Conservation (phyloP, 2,888 invertebrate genomes). For the Rosalia funebris region DNA sequence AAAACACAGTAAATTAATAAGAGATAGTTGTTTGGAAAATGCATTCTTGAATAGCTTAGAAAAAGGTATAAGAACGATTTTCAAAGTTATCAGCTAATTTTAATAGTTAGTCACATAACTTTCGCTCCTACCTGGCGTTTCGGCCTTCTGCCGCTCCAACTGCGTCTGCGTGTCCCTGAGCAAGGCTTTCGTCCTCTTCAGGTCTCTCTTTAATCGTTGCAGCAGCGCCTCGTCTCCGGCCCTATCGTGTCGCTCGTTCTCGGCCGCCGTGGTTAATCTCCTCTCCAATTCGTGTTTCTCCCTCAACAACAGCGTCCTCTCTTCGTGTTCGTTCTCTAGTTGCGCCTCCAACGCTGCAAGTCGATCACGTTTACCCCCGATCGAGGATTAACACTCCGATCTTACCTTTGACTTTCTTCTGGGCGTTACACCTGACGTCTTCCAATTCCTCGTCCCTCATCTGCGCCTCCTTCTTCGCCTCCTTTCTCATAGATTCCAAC, state of each 20-base stretch:
- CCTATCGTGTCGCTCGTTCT: constrained; percentile 77
- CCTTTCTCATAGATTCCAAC: constrained; percentile 90
- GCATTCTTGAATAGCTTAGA: no score
- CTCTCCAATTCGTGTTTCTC: constrained; percentile 94
- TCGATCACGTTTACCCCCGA: no score
- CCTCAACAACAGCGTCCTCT: constrained; percentile 83
- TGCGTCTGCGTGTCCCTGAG: constrained; percentile 92
- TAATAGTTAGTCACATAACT: no score
- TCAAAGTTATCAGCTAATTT: no score
- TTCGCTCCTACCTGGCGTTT: constrained; percentile 79
- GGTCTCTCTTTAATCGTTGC: constrained; percentile 82
- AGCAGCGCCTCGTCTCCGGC: constrained; percentile 78
- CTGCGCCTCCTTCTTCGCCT: constrained; percentile 87
- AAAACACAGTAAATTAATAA: constrained; percentile 55
- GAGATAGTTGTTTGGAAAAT: no score
- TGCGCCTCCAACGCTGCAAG: constrained; percentile 86
- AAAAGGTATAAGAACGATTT: no score
- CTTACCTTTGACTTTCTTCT: constrained; percentile 89
- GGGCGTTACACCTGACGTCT: constrained; percentile 87
- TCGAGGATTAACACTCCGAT: no score
- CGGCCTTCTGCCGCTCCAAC: constrained; percentile 87
- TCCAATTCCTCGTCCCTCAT: constrained; percentile 94
- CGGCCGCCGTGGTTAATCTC: constrained; percentile 81
- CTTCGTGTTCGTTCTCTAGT: constrained; percentile 92
- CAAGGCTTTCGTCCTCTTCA: constrained; percentile 89